Percentiles rank a stretch among this genome's conserved stretches.
Evolutionary conservation across 2,888 invertebrate species (phyloP).

Genomic region (Proisotoma minuta): DNA sequence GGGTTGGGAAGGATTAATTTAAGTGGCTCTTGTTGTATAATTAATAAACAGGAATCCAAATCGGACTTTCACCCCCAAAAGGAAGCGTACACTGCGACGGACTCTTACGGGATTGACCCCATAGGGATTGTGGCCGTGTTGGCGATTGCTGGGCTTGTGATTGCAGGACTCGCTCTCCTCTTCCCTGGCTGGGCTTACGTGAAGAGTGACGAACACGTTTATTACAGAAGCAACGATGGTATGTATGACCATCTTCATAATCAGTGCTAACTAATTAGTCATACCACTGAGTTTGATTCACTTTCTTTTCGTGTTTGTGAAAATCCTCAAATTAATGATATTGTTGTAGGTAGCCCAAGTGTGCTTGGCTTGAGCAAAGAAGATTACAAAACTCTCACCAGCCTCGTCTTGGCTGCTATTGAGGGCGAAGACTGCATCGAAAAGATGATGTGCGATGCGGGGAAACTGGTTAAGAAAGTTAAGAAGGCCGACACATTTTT

Average conservation of each 20-base stretch:
- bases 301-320: not conserved
- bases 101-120: slow-evolving; percentile 48
- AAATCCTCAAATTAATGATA: not conserved
- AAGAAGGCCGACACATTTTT: slow-evolving; percentile 48
- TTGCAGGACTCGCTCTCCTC: slow-evolving; percentile 47
- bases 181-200: slow-evolving; percentile 48
- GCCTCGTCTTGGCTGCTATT: slow-evolving; percentile 47
- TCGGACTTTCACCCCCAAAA: slow-evolving; percentile 43
- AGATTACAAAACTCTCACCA: slow-evolving; percentile 46
- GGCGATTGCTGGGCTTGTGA: slow-evolving; percentile 47
- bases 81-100: slow-evolving; percentile 44
- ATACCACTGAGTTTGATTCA: slow-evolving; percentile 1
- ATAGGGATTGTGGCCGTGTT: slow-evolving; percentile 47
- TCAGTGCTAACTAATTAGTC: slow-evolving; percentile 9
- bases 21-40: slow-evolving; percentile 1
- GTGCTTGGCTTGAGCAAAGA: slow-evolving; percentile 47
- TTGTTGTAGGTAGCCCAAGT: slow-evolving; percentile 34
- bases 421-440: slow-evolving; percentile 48
- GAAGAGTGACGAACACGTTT: slow-evolving; percentile 47
- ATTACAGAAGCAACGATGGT: slow-evolving; percentile 48
- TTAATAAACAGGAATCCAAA: slow-evolving; percentile 40
- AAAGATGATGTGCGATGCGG: slow-evolving; percentile 47
- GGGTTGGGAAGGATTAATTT: not conserved
- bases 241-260: slow-evolving; percentile 8
- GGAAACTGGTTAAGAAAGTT: slow-evolving; percentile 47